Evolutionary conservation across 2,888 invertebrate genomes (phyloP).

Genomic region (Hyppa rectilinea): DNA sequence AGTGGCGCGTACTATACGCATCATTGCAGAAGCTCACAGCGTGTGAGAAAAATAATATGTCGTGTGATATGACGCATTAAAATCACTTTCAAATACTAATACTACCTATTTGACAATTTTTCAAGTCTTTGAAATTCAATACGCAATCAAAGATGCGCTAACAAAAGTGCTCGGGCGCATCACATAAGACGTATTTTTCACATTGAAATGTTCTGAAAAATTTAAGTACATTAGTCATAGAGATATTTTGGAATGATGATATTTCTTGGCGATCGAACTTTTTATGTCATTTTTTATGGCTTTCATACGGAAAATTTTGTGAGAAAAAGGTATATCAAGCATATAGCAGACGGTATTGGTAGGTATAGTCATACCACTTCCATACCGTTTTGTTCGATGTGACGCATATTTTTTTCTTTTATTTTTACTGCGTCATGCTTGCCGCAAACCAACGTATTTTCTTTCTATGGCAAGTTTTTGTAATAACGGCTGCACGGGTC

Average conservation of each 20-base stretch:
- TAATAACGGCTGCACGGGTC: too few species aligned
- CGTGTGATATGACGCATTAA: conserved; percentile 8
- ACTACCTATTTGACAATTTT: conserved; percentile 2
- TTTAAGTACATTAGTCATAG: conserved; percentile 52
- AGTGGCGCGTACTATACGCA: too few species aligned
- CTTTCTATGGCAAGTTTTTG: too few species aligned
- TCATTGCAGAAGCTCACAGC: neutral
- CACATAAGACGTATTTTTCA: conserved; percentile 17
- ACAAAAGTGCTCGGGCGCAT: conserved; percentile 45
- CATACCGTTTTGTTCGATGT: too few species aligned
- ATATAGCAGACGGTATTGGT: too few species aligned
- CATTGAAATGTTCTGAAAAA: conserved; percentile 28
- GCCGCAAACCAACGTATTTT: too few species aligned
- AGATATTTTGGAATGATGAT: conserved; percentile 22
- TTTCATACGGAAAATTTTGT: neutral
- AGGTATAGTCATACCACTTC: too few species aligned
- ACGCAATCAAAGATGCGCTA: conserved; percentile 19
- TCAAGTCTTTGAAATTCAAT: conserved; percentile 39
- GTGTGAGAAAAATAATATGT: neutral
- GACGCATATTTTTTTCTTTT: too few species aligned
- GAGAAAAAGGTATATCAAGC: too few species aligned
- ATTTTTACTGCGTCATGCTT: too few species aligned
- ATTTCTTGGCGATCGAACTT: conserved; percentile 22
- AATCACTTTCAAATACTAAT: conserved; percentile 20
- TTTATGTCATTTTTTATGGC: conserved; percentile 2